Conservation (phyloP, 1,140 invertebrate genomes). For the Wiebesia pumilae region DNA sequence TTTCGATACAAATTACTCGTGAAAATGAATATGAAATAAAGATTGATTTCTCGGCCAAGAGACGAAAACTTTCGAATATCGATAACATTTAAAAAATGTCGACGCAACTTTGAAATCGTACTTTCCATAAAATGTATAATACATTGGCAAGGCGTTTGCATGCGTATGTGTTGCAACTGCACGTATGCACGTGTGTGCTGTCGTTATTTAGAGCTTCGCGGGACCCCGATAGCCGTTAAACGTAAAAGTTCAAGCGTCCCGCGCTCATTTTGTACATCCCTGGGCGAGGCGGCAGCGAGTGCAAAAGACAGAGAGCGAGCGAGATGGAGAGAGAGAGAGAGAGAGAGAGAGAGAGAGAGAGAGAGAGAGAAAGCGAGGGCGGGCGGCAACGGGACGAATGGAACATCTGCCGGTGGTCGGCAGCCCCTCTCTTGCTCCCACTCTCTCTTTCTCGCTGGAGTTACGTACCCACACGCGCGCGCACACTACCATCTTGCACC, state of each 20-base stretch:
- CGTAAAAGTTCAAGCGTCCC: conserved; percentile 7
- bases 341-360: conserved; percentile 38
- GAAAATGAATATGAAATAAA: no score
- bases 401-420: conserved; percentile 73
- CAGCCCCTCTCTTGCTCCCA: background rate
- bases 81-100: no score
- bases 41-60: no score
- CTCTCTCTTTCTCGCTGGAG: conserved; percentile 22
- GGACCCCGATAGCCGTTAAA: background rate
- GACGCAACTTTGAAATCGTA: no score
- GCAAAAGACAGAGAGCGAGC: conserved; percentile 33
- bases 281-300: conserved; percentile 50
- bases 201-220: background rate
- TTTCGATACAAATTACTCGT: no score
- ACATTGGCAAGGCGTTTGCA: background rate
- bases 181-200: background rate
- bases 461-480: conserved; percentile 4
- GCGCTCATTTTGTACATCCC: conserved; percentile 65
- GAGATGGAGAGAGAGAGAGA: conserved; percentile 42
- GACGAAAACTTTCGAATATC: no score
- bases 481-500: conserved; percentile 62
- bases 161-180: background rate
- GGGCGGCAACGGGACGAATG: conserved; percentile 66
- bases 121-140: background rate
- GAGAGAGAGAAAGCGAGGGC: conserved; percentile 57